phyloP scores from a whole-genome alignment of 2,113 vertebrate genomes.

The Phasianus colchicus region DNA sequence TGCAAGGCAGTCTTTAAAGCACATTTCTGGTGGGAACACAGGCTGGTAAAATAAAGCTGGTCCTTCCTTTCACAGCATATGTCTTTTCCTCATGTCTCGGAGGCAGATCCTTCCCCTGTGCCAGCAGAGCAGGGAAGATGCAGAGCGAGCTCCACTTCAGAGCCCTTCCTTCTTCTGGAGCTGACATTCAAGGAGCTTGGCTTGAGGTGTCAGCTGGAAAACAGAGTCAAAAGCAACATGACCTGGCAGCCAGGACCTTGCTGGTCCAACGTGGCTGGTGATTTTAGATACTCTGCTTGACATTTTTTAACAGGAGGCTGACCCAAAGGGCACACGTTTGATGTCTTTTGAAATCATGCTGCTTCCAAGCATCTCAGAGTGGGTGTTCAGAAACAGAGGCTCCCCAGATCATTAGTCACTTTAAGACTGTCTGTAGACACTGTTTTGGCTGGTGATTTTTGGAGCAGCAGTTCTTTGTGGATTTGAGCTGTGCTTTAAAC shows the following conservation, averaged over 20 bases:
- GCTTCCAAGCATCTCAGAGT: neutral
- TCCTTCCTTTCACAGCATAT: slow-evolving; percentile 52
- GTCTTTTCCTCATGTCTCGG: slow-evolving; percentile 45
- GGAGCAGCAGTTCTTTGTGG: neutral
- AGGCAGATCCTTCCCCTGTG: slow-evolving; percentile 19
- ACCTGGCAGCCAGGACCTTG: neutral
- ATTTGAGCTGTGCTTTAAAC: neutral
- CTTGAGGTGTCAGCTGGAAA: neutral
- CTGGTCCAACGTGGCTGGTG: too few relatives aligned
- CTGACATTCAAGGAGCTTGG: slow-evolving; percentile 45
- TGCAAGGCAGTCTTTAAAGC: slow-evolving; percentile 51
- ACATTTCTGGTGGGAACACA: slow-evolving; percentile 52
- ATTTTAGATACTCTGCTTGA: neutral
- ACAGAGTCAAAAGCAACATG: neutral
- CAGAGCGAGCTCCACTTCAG: neutral
- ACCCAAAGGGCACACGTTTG: neutral
- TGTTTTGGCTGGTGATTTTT: slow-evolving; percentile 37
- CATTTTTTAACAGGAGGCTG: neutral
- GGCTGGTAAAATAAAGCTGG: slow-evolving; percentile 66
- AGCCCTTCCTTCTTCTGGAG: slow-evolving; percentile 43
- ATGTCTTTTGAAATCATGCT: neutral
- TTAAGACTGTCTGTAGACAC: slow-evolving; percentile 1
- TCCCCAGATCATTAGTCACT: neutral
- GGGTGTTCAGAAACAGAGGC: neutral
- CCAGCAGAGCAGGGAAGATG: slow-evolving; percentile 28